Percentiles rank a stretch among this genome's conserved stretches.
phyloP scores from a whole-genome alignment of 1,140 invertebrate genomes.

The Tetragonula clypearis region DNA sequence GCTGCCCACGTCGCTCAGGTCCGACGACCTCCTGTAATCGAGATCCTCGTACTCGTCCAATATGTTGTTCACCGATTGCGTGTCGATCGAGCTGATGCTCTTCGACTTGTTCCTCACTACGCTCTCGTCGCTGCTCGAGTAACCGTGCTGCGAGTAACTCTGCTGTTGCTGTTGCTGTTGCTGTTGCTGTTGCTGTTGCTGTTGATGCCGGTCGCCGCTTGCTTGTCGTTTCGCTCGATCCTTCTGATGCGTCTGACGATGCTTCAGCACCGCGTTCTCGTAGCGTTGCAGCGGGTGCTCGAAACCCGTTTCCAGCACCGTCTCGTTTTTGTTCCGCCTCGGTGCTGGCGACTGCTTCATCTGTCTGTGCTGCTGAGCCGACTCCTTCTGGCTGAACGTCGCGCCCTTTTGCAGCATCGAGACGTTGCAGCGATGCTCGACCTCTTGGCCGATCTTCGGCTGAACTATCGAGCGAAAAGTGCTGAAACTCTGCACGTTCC shows the following conservation, averaged over 20 bases:
- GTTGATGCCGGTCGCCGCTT: slow-evolving; percentile 39
- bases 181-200: slow-evolving; percentile 56
- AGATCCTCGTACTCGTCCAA: slow-evolving; percentile 74
- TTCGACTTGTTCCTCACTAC: slow-evolving; percentile 69
- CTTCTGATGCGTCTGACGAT: slow-evolving; percentile 55
- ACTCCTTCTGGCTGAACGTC: slow-evolving; percentile 39
- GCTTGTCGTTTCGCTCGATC: slow-evolving; percentile 25
- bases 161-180: slow-evolving; percentile 56
- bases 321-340: slow-evolving; percentile 15
- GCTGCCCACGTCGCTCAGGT: slow-evolving; percentile 68
- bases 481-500: slow-evolving; percentile 36
- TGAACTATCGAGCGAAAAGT: slow-evolving; percentile 37
- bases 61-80: slow-evolving; percentile 75
- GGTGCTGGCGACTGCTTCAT: slow-evolving; percentile 24
- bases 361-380: slow-evolving; percentile 32
- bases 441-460: slow-evolving; percentile 3
- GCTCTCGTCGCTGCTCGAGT: slow-evolving; percentile 73
- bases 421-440: neutral
- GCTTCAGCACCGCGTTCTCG: slow-evolving; percentile 50
- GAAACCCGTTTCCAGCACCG: neutral
- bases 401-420: neutral
- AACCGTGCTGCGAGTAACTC: slow-evolving; percentile 33
- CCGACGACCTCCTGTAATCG: slow-evolving; percentile 69
- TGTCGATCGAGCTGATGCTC: slow-evolving; percentile 74
- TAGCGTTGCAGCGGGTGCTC: slow-evolving; percentile 43